Evolutionary conservation across 2,888 invertebrate genomes (phyloP).

Genomic region (Onthophagus sagittarius): DNA sequence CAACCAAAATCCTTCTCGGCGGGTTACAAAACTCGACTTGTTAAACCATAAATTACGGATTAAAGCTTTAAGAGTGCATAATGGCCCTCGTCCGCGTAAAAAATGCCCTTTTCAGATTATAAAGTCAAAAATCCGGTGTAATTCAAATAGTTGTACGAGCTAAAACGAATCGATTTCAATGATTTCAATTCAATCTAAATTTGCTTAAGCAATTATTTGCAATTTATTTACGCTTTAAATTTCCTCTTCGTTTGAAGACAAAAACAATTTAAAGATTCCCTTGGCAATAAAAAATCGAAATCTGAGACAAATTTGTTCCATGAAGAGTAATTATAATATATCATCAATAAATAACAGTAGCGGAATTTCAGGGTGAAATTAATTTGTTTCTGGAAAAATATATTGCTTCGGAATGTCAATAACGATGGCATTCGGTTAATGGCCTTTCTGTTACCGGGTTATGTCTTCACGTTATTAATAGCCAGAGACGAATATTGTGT

Average conservation of each 20-base stretch:
- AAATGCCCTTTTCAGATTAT: background rate
- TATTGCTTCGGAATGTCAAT: background rate
- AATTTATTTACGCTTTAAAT: background rate
- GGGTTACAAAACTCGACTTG: background rate
- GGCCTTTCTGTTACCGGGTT: background rate
- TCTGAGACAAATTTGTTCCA: background rate
- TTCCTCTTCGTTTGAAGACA: background rate
- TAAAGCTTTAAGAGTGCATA: background rate
- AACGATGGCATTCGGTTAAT: background rate
- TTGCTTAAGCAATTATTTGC: background rate
- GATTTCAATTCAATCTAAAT: background rate
- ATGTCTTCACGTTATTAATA: background rate
- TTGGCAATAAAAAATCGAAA: background rate
- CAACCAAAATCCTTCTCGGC: background rate
- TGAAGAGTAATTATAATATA: conserved; percentile 1
- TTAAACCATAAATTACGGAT: background rate
- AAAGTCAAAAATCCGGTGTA: background rate
- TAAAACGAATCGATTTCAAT: background rate
- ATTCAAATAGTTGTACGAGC: background rate
- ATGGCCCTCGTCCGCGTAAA: background rate
- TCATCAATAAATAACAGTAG: background rate
- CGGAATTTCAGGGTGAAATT: conserved; percentile 5
- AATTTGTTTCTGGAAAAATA: conserved; percentile 6
- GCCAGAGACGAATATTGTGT: too few species aligned
- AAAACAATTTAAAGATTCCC: background rate